A percentile compares a stretch with the other conserved stretches of the same genome.
These are phyloP conservation scores for Slavum lentiscoides DNA, from an alignment of 2,888 invertebrate species.

Conservation along the genomic window DNA sequence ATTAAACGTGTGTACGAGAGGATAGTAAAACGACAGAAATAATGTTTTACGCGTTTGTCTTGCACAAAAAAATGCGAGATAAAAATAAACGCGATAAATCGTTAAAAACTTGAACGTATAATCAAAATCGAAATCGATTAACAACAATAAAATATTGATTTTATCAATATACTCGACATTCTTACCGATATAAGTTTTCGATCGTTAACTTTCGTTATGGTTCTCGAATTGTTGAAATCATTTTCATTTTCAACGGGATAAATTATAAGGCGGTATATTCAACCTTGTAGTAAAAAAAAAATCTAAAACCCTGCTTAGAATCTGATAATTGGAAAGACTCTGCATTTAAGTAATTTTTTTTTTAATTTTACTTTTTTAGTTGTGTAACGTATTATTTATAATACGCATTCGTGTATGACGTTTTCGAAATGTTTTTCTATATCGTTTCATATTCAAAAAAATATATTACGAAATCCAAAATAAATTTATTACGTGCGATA, in stretches of 20 bases:
- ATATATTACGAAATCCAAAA: constrained; percentile 27
- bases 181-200: too few species aligned
- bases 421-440: constrained; percentile 1
- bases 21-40: too few species aligned
- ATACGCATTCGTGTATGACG: neutral
- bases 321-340: constrained; percentile 41
- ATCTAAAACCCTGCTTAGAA: constrained; percentile 48
- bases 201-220: too few species aligned
- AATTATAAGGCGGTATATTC: neutral
- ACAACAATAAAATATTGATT: too few species aligned
- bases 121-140: too few species aligned
- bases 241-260: neutral
- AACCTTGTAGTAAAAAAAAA: constrained; percentile 17
- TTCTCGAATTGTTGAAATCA: neutral
- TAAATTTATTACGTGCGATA: constrained; percentile 12
- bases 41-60: too few species aligned
- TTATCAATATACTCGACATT: too few species aligned
- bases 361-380: neutral
- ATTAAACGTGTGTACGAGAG: too few species aligned
- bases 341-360: neutral
- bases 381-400: neutral
- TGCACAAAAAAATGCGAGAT: too few species aligned
- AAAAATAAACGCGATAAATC: too few species aligned
- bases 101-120: too few species aligned
- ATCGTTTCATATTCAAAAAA: constrained; percentile 22